These are phyloP conservation scores for Pterocles orientalis DNA, from an alignment of 2,113 vertebrate genomes.

Conservation along the genomic window DNA sequence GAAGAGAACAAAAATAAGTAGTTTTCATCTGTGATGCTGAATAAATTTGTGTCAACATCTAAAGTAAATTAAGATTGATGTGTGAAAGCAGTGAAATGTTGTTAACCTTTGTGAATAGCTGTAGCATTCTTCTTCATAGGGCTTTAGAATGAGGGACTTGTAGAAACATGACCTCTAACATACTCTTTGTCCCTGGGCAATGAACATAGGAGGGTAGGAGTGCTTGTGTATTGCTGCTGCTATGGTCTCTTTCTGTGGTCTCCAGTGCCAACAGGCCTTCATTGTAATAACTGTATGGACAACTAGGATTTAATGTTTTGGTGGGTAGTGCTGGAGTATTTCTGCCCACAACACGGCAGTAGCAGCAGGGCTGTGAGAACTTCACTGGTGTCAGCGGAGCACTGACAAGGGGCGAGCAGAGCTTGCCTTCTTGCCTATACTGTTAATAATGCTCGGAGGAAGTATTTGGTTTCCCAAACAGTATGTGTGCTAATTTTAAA, in stretches of 20 bases:
- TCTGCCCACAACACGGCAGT: rapidly evolving
- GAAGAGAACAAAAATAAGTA: neutral
- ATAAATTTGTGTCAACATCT: neutral
- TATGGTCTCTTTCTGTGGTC: neutral
- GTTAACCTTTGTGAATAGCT: neutral
- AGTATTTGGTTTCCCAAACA: neutral
- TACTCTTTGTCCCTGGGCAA: neutral
- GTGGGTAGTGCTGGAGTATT: neutral
- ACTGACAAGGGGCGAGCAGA: neutral
- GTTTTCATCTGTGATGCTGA: neutral
- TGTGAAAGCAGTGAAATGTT: neutral
- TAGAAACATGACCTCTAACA: neutral
- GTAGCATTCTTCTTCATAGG: neutral
- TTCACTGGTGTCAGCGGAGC: neutral
- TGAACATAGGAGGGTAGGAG: neutral
- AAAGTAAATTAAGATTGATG: neutral
- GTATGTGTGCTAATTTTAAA: neutral
- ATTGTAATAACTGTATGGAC: neutral
- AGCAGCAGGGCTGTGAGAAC: neutral
- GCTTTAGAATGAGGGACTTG: neutral
- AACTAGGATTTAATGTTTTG: neutral
- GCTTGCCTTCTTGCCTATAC: neutral
- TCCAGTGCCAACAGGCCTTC: neutral
- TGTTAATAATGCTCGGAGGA: neutral
- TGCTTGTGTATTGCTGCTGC: neutral